These are phyloP conservation scores for Drosophila paramelanica DNA, from an alignment of 2,888 invertebrate species.

Conservation along the genomic window DNA sequence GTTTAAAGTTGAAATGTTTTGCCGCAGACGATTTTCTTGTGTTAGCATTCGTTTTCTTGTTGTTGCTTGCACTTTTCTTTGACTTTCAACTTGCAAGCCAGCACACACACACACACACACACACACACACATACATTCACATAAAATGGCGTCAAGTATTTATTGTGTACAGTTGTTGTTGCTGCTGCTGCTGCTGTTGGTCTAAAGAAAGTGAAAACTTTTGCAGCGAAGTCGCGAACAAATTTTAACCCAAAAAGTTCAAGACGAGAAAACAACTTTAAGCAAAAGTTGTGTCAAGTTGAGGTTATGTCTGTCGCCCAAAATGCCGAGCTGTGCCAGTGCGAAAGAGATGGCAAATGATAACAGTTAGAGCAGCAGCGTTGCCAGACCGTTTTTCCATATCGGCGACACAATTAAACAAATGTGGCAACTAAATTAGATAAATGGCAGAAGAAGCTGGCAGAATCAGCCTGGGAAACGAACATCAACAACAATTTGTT, in stretches of 20 bases:
- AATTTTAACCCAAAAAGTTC: constrained; percentile 64
- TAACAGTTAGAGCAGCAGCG: constrained; percentile 4
- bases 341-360: constrained; percentile 2
- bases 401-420: constrained; percentile 9
- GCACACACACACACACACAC: constrained; percentile 27
- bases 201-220: constrained; percentile 75
- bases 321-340: neutral
- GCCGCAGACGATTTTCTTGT: constrained; percentile 56
- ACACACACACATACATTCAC: constrained; percentile 5
- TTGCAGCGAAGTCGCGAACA: constrained; percentile 67
- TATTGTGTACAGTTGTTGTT: constrained; percentile 59
- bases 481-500: constrained; percentile 52
- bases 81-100: constrained; percentile 65
- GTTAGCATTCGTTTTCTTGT: constrained; percentile 43
- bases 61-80: constrained; percentile 66
- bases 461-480: constrained; percentile 1
- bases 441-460: neutral
- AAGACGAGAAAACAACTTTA: constrained; percentile 38
- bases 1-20: constrained; percentile 63
- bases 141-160: constrained; percentile 74
- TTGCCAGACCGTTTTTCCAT: constrained; percentile 8
- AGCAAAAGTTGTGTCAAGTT: constrained; percentile 54
- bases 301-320: constrained; percentile 39
- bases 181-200: constrained; percentile 31
- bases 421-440: constrained; percentile 10